A percentile compares a stretch with the other conserved stretches of the same genome.
Conservation (phyloP, 2,888 invertebrate species). For the Hecatera dysodea region DNA sequence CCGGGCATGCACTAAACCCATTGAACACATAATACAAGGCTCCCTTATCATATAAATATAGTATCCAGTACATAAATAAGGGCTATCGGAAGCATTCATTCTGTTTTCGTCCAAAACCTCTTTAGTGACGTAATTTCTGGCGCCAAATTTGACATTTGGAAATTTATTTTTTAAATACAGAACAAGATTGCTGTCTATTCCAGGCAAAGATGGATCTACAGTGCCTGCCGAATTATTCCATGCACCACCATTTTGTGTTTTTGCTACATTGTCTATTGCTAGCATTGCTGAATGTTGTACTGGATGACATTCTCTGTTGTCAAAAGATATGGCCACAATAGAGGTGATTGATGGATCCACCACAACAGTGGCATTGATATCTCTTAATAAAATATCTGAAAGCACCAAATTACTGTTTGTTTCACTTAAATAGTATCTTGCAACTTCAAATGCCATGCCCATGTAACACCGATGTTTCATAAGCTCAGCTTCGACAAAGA, state of each 20-base stretch:
- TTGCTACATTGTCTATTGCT: conserved; percentile 96
- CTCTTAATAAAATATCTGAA: conserved; percentile 58
- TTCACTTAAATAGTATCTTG: conserved; percentile 75
- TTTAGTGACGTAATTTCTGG: conserved; percentile 80
- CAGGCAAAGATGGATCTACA: conserved; percentile 68
- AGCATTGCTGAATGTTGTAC: conserved; percentile 96
- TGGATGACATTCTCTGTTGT: conserved; percentile 92
- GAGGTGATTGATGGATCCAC: conserved; percentile 93
- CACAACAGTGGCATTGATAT: conserved; percentile 89
- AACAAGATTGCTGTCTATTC: conserved; percentile 83
- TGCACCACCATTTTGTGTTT: conserved; percentile 95
- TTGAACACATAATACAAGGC: conserved; percentile 98
- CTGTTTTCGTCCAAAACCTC: conserved; percentile 67
- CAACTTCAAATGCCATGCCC: conserved; percentile 90
- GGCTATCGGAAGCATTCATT: conserved; percentile 81
- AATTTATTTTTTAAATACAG: conserved; percentile 78
- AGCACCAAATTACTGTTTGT: conserved; percentile 30
- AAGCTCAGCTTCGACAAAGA: conserved; percentile 91
- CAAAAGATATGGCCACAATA: conserved; percentile 93
- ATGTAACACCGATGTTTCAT: conserved; percentile 91
- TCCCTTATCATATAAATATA: conserved; percentile 95
- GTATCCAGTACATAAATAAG: conserved; percentile 97
- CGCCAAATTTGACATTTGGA: conserved; percentile 85
- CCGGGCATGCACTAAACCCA: conserved; percentile 98
- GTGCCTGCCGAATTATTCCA: conserved; percentile 81